phyloP scores from a whole-genome alignment of 1,140 invertebrate genomes.

The Tribolium madens region DNA sequence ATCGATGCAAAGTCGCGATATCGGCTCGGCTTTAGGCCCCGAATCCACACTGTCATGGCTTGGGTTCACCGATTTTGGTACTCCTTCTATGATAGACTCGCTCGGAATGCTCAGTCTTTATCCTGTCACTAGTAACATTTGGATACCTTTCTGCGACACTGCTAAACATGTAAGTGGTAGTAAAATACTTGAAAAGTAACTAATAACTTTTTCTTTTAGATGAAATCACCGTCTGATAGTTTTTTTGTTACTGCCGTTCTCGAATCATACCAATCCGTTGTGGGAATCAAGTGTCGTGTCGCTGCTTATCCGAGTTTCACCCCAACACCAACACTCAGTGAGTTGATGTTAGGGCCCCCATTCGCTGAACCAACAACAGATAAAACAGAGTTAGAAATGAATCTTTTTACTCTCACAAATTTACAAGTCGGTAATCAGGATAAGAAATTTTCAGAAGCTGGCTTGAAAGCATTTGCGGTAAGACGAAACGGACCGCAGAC shows the following conservation, averaged over 20 bases:
- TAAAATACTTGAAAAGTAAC: too few relatives aligned
- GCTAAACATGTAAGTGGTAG: constrained; percentile 71
- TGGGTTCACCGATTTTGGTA: constrained; percentile 85
- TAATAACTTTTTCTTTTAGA: too few relatives aligned
- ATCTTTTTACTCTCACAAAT: constrained; percentile 74
- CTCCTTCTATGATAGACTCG: constrained; percentile 76
- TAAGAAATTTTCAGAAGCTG: constrained; percentile 78
- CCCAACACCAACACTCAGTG: constrained; percentile 84
- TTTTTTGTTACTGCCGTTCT: constrained; percentile 84
- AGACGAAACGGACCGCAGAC: constrained; percentile 59
- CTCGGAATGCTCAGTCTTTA: constrained; percentile 77
- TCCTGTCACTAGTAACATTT: constrained; percentile 73
- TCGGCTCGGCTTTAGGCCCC: constrained; percentile 78
- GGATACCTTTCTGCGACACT: constrained; percentile 85
- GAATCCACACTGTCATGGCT: constrained; percentile 81
- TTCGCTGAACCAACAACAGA: constrained; percentile 86
- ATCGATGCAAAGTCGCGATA: constrained; percentile 67
- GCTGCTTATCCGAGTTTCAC: constrained; percentile 86
- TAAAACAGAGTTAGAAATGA: constrained; percentile 85
- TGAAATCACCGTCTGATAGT: constrained; percentile 76
- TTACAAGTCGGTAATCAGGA: constrained; percentile 73
- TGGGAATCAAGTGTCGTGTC: constrained; percentile 90
- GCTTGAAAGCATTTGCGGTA: constrained; percentile 92
- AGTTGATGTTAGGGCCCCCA: constrained; percentile 79
- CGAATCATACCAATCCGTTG: constrained; percentile 81